Conservation (phyloP, 2,113 vertebrate genomes). For the Mellivora capensis region DNA sequence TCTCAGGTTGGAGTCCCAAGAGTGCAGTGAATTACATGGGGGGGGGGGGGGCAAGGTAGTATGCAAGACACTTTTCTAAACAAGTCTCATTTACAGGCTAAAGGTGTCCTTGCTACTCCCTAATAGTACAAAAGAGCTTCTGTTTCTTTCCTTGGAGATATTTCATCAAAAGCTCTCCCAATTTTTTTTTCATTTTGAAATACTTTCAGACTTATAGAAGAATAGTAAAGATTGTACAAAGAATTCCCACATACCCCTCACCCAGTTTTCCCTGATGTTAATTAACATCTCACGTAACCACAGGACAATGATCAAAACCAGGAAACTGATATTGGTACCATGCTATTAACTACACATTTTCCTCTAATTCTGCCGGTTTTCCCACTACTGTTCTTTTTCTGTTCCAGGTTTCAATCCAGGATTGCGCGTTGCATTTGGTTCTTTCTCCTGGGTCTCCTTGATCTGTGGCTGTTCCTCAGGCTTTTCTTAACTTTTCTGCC, state of each 20-base stretch:
- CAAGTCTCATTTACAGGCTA: not conserved
- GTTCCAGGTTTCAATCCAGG: not conserved
- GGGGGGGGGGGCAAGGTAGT: accelerated
- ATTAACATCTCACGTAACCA: not conserved
- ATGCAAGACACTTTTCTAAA: not conserved
- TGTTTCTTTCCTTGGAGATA: not conserved
- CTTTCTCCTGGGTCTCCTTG: not conserved
- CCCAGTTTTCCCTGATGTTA: not conserved
- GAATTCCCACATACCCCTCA: not conserved
- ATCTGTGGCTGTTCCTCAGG: not conserved
- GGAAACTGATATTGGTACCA: not conserved
- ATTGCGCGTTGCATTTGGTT: not conserved
- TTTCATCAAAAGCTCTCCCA: not conserved
- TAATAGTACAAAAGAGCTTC: not conserved
- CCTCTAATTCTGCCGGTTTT: not conserved
- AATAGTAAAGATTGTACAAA: not conserved
- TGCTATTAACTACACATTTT: not conserved
- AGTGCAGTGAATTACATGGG: not conserved
- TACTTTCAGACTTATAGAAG: constrained; percentile 24
- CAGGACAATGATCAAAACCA: not conserved
- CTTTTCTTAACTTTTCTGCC: not conserved
- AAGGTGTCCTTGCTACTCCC: not conserved
- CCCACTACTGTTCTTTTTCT: not conserved
- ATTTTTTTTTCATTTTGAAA: not conserved
- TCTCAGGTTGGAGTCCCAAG: not conserved